These are phyloP conservation scores for Centropus bengalensis DNA, from an alignment of 2,113 vertebrate species.

Conservation along the genomic window DNA sequence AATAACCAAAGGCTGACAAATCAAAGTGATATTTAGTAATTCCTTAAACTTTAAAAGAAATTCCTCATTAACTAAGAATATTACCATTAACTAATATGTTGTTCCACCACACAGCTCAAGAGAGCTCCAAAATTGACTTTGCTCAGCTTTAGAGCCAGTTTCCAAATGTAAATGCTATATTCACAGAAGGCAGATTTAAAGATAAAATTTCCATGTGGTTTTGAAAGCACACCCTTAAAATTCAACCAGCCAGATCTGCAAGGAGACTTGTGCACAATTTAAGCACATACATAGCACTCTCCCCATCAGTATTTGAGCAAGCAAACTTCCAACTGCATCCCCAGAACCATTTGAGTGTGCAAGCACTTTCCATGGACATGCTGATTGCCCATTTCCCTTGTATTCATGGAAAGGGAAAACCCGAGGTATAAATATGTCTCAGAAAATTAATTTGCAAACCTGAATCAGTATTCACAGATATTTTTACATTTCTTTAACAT, in stretches of 20 bases:
- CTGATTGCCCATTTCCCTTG: neutral
- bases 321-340: neutral
- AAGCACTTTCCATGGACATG: neutral
- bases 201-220: neutral
- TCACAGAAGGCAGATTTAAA: neutral
- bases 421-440: neutral
- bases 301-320: neutral
- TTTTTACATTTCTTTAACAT: neutral
- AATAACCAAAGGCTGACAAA: conserved; percentile 6
- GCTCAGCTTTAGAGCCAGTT: neutral
- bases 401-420: neutral
- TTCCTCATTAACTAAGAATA: neutral
- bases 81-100: neutral
- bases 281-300: neutral
- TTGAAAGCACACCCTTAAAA: neutral
- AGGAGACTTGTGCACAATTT: neutral
- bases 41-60: neutral
- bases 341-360: neutral
- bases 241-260: neutral
- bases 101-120: neutral
- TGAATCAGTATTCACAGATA: neutral
- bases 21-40: neutral
- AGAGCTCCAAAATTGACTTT: neutral
- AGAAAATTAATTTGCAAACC: neutral
- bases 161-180: neutral